Percentiles rank a stretch among this genome's conserved stretches.
Evolutionary conservation across 2,888 invertebrate species (phyloP).

Genomic region (Uropetala carovei): DNA sequence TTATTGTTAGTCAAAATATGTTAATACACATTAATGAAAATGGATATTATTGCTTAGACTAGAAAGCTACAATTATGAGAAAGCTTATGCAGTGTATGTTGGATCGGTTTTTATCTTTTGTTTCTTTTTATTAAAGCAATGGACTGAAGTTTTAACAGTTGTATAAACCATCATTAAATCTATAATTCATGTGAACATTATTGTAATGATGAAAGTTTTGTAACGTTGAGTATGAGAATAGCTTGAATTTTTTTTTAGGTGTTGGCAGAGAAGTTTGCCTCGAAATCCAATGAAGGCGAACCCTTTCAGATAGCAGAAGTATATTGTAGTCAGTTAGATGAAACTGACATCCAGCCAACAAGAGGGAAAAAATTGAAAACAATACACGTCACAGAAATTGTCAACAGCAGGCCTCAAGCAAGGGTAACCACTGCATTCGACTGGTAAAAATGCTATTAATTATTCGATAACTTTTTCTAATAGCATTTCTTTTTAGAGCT

Average conservation of each 20-base stretch:
- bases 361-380: conserved; percentile 16
- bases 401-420: not conserved
- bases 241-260: not conserved
- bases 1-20: no score
- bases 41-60: no score
- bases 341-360: not conserved
- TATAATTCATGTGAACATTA: no score
- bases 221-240: no score
- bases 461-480: not conserved
- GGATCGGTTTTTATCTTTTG: no score
- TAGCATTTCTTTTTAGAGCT: not conserved
- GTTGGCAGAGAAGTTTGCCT: not conserved
- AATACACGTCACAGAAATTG: conserved; percentile 20
- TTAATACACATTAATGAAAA: no score
- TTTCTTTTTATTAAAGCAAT: no score
- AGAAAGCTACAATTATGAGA: no score
- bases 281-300: not conserved
- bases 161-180: no score
- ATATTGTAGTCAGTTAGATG: not conserved
- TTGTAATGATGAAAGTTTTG: no score
- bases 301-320: not conserved
- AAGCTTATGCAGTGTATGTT: no score
- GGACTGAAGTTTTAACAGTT: no score
- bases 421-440: not conserved
- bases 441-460: not conserved